Conservation (phyloP, 1,140 invertebrate genomes). For the Heliconius hermathena region DNA sequence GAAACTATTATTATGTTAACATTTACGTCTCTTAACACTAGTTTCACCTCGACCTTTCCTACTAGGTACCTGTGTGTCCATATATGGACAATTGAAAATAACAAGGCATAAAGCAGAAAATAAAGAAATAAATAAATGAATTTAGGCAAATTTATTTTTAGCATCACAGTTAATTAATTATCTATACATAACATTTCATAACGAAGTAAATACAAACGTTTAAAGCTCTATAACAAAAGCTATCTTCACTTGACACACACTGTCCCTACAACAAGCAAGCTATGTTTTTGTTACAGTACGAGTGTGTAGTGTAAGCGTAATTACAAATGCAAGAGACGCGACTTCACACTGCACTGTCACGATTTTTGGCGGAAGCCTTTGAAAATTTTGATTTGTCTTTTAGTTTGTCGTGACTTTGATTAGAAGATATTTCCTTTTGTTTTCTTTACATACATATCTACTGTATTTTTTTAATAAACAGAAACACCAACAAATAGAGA, state of each 20-base stretch:
- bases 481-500: no score
- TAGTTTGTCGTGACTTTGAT: background rate
- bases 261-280: background rate
- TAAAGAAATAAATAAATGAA: no score
- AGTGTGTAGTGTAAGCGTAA: constrained; percentile 3
- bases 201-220: background rate
- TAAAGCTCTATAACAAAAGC: background rate
- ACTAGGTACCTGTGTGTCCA: no score
- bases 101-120: no score
- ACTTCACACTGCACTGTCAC: background rate
- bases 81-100: no score
- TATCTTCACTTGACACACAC: constrained; percentile 2
- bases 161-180: no score
- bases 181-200: background rate
- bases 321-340: constrained; percentile 10
- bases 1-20: no score
- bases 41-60: no score
- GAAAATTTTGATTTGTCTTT: background rate
- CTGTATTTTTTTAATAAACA: background rate
- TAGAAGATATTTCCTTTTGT: background rate
- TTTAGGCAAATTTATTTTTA: no score
- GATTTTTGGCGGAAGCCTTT: constrained; percentile 3
- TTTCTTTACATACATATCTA: background rate
- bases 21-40: no score
- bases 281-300: background rate